Conservation (phyloP, 2,113 vertebrate genomes). For the Pithys albifrons region DNA sequence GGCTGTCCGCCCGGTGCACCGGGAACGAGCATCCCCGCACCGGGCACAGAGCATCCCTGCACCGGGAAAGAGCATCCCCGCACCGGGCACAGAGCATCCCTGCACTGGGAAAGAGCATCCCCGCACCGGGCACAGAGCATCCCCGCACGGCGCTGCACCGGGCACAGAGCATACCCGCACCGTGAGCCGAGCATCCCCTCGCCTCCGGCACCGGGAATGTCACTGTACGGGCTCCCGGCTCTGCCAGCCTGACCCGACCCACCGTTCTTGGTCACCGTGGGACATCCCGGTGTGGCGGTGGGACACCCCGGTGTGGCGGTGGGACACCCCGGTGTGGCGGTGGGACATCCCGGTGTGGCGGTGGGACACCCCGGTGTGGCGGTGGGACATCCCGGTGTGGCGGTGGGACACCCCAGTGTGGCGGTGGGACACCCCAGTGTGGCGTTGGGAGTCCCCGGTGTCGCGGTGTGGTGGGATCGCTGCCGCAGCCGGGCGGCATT, state of each 20-base stretch:
- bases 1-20: background rate
- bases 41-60: background rate
- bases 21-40: background rate
- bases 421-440: background rate
- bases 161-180: background rate
- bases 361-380: background rate
- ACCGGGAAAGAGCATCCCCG: background rate
- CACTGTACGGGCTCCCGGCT: background rate
- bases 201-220: background rate
- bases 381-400: background rate
- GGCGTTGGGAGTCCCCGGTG: background rate
- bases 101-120: background rate
- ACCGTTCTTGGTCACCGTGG: background rate
- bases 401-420: background rate
- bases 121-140: background rate
- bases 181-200: background rate
- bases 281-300: accelerated
- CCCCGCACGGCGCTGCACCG: background rate
- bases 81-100: background rate
- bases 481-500: background rate
- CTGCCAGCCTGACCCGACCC: background rate
- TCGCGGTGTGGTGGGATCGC: background rate
- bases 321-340: accelerated
- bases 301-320: background rate
- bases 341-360: accelerated